Evolutionary conservation across 2,888 invertebrate species (phyloP).

Genomic region (Sylvicola cinctus): DNA sequence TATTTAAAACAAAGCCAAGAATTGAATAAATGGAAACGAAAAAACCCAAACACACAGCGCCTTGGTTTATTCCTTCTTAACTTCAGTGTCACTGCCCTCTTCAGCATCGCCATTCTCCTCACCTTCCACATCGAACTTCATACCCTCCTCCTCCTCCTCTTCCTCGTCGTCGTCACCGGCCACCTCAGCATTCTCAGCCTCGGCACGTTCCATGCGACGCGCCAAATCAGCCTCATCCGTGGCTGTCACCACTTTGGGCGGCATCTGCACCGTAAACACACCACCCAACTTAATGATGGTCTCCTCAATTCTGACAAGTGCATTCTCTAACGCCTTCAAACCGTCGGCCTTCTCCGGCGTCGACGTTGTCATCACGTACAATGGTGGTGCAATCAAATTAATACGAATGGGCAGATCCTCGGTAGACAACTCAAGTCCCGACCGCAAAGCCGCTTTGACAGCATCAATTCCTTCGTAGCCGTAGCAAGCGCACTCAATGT

Average conservation of each 20-base stretch:
- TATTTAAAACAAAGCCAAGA: too few relatives aligned
- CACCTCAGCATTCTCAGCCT: constrained; percentile 85
- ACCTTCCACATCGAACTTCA: constrained; percentile 23
- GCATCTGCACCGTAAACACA: constrained; percentile 86
- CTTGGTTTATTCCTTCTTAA: not conserved
- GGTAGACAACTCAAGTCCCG: constrained; percentile 78
- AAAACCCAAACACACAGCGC: too few relatives aligned
- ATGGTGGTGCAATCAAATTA: constrained; percentile 93
- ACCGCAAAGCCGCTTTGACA: constrained; percentile 76
- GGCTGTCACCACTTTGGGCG: constrained; percentile 96
- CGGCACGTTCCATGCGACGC: constrained; percentile 81
- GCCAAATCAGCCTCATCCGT: constrained; percentile 92
- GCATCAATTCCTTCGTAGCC: constrained; percentile 98
- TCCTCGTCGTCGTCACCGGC: constrained; percentile 77
- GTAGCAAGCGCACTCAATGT: constrained; percentile 85
- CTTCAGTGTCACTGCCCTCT: constrained; percentile 5
- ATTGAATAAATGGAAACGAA: too few relatives aligned
- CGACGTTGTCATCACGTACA: constrained; percentile 95
- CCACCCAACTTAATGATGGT: constrained; percentile 71
- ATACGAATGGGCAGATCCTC: constrained; percentile 94
- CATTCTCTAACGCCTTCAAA: constrained; percentile 68
- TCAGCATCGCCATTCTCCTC: constrained; percentile 9
- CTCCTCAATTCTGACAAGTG: constrained; percentile 69
- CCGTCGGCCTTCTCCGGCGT: constrained; percentile 93
- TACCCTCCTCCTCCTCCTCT: constrained; percentile 37